phyloP scores from a whole-genome alignment of 2,888 invertebrate species.

The Xestia xanthographa region DNA sequence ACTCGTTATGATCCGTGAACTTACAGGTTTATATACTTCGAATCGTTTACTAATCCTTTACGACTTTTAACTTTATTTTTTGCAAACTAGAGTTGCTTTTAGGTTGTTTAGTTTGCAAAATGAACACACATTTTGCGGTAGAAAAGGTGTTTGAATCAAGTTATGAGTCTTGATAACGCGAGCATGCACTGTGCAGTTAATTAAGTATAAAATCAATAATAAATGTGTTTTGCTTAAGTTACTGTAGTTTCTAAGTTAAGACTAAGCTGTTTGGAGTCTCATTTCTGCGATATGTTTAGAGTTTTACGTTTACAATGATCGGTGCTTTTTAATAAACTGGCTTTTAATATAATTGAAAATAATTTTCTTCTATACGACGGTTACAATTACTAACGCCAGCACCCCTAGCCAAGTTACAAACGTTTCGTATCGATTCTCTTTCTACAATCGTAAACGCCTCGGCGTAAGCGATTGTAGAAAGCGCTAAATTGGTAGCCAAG shows the following conservation, averaged over 20 bases:
- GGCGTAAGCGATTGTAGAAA: too few relatives aligned
- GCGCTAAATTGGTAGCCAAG: too few relatives aligned
- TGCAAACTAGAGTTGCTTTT: not conserved
- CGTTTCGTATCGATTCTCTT: too few relatives aligned
- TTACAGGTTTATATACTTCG: constrained; percentile 47
- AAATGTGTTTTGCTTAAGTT: constrained; percentile 41
- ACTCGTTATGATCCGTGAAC: constrained; percentile 59
- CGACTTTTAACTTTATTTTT: constrained; percentile 18
- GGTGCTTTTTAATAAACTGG: not conserved
- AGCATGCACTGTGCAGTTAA: constrained; percentile 30
- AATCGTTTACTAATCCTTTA: not conserved
- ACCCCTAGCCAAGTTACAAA: too few relatives aligned
- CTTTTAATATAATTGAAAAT: not conserved
- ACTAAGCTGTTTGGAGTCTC: constrained; percentile 4
- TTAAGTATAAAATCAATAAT: constrained; percentile 39
- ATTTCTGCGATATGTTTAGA: constrained; percentile 8
- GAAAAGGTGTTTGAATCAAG: constrained; percentile 48
- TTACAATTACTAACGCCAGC: not conserved
- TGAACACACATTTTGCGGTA: constrained; percentile 41
- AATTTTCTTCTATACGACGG: not conserved
- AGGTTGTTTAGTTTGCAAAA: not conserved
- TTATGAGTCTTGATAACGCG: constrained; percentile 38
- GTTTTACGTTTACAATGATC: not conserved
- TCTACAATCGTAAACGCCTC: too few relatives aligned
- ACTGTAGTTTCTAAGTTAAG: constrained; percentile 6